Percentiles rank a stretch among this genome's conserved stretches.
Conservation (phyloP, 1,140 invertebrate genomes). For the Drosophila virilis region DNA sequence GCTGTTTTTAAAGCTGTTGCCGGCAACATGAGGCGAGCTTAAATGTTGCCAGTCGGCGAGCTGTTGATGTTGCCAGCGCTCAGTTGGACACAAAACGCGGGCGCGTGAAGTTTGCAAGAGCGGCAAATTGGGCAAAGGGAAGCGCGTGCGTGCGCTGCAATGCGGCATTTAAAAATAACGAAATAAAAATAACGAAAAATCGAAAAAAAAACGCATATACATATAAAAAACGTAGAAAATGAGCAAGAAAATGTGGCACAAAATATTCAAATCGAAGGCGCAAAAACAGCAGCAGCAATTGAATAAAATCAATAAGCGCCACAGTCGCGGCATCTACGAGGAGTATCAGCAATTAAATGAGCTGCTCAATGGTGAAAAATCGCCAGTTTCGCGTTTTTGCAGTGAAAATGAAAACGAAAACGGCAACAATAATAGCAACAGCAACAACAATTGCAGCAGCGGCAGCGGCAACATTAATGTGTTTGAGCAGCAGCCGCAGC, state of each 20-base stretch:
- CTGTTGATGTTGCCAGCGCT: conserved; percentile 40
- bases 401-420: conserved; percentile 62
- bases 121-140: conserved; percentile 1
- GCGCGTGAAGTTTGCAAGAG: conserved; percentile 50
- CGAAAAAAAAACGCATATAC: conserved; percentile 6
- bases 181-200: conserved; percentile 23
- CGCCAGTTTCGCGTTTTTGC: conserved; percentile 10
- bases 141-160: conserved; percentile 8
- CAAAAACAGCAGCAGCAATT: conserved; percentile 61
- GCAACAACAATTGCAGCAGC: conserved; percentile 23
- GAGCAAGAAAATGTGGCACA: conserved; percentile 84
- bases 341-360: conserved; percentile 78
- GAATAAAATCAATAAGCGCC: conserved; percentile 73
- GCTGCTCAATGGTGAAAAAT: conserved; percentile 55
- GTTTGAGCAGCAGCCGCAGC: conserved; percentile 63
- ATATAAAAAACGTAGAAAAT: conserved; percentile 45
- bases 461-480: conserved; percentile 58
- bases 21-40: conserved; percentile 26
- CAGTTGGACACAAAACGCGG: conserved; percentile 59
- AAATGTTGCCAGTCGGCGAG: conserved; percentile 29
- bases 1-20: conserved; percentile 26
- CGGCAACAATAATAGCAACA: conserved; percentile 36
- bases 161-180: conserved; percentile 48
- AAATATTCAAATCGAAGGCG: conserved; percentile 81
- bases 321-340: conserved; percentile 75